Evolutionary conservation across 2,797 vertebrate genomes (phyloP), one percentile per base, ranked within the genome.

Genomic region (Tragopan temminckii): DNA sequence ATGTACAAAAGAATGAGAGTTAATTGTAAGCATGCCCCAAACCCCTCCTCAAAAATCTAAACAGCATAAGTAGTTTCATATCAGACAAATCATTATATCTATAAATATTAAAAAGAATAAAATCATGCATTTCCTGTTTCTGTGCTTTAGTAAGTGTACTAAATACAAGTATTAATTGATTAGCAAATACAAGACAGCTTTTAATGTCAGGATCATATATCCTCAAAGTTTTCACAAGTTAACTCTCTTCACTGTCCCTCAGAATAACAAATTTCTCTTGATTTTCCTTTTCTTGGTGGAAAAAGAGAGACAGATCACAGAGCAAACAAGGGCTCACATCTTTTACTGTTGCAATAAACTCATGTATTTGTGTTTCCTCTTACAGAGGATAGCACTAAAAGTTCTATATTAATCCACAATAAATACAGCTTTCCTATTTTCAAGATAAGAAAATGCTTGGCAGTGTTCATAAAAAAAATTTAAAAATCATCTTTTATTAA

Each of bases 261-360:
- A 69, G 59, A 80, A 88, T 11, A 24, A 64, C 2, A 63, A 38
- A 76, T 59, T 55, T 79, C 19, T 84, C 79, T 25, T 50, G 76
- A 91, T 70, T 7, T 68, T 19, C 5, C 61, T 84, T 46, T 80
- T 75, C 71, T 33, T 57, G 74, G 61, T 36, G 31, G 45, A 74
- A 78, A 64, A 69, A 77, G 57, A 75, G 59, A 74, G 83, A 87
- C 4, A 90, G 70, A 88, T 93, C 61, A 84, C 29, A 91, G 40
- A 90, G 40, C 4, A 83, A 93, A 84, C 13, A 87, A 76, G 8
- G 33, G 85, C 38, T 74, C 24, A 27, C 16, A 69, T 63, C 25
- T 88, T 46, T 83, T n/a, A 67, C 4, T 88, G n/a, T 59, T 86
- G 8, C 48, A 57, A 76, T 81, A 25, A 63, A 35, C 11, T 57